phyloP scores from a whole-genome alignment of 1,140 invertebrate species.

The Pseudobourletiella spinata region DNA sequence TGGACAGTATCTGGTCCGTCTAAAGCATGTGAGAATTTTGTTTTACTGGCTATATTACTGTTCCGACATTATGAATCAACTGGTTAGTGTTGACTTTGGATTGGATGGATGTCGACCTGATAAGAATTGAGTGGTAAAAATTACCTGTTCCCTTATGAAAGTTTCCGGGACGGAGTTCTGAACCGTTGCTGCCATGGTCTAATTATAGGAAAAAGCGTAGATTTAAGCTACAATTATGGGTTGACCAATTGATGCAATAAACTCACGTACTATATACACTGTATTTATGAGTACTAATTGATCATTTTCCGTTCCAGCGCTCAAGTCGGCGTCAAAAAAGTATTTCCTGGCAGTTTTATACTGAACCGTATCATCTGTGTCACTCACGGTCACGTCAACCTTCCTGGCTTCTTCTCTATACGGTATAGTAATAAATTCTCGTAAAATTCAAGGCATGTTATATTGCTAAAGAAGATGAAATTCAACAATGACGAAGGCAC shows the following conservation, averaged over 20 bases:
- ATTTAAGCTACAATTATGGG: background rate
- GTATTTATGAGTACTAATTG: slow-evolving; percentile 22
- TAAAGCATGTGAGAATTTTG: background rate
- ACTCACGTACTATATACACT: background rate
- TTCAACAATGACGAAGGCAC: background rate
- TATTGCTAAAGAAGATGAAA: background rate
- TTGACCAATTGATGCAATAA: background rate
- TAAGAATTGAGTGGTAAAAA: background rate
- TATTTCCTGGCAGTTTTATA: slow-evolving; percentile 22
- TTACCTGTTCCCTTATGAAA: background rate
- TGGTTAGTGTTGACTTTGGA: no score
- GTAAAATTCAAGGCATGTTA: background rate
- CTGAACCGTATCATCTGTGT: slow-evolving; percentile 21
- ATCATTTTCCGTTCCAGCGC: slow-evolving; percentile 21
- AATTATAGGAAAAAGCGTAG: background rate
- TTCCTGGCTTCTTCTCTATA: slow-evolving; percentile 24
- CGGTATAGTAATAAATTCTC: background rate
- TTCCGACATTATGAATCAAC: background rate
- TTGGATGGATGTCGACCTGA: no score
- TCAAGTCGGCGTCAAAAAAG: slow-evolving; percentile 18
- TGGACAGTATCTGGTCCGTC: background rate
- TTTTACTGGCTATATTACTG: background rate
- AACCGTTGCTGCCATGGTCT: background rate
- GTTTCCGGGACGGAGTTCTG: background rate
- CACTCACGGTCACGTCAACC: slow-evolving; percentile 15